These are phyloP conservation scores for Peromyscus aztecus DNA, from an alignment of 2,797 vertebrate genomes.

Conservation along the genomic window DNA sequence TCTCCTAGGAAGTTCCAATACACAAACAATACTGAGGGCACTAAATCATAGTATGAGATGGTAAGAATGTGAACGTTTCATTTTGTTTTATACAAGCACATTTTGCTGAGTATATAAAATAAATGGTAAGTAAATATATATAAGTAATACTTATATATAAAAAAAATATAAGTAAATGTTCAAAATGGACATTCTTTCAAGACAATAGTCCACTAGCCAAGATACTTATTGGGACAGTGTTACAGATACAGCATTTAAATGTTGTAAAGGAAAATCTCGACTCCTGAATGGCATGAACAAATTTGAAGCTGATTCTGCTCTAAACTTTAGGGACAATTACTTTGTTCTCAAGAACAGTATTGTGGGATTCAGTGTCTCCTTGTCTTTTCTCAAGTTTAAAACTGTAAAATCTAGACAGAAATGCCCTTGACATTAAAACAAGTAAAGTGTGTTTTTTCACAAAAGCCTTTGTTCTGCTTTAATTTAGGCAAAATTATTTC, in stretches of 20 bases:
- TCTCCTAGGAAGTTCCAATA: neutral
- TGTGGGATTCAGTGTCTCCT: neutral
- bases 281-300: neutral
- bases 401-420: neutral
- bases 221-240: neutral
- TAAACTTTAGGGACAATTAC: neutral
- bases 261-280: neutral
- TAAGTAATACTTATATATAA: too few species aligned
- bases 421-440: neutral
- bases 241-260: neutral
- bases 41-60: neutral
- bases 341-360: neutral
- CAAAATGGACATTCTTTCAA: neutral
- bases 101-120: neutral
- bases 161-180: neutral
- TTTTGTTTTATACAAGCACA: slow-evolving; percentile 23
- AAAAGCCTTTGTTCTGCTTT: neutral
- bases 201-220: neutral
- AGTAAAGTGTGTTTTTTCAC: neutral
- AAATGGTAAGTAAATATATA: too few species aligned
- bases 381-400: neutral
- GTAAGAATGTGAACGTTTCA: neutral
- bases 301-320: neutral
- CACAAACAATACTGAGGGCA: neutral
- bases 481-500: neutral